Conservation (phyloP, 2,113 vertebrate genomes). For the Tringa solitaria region DNA sequence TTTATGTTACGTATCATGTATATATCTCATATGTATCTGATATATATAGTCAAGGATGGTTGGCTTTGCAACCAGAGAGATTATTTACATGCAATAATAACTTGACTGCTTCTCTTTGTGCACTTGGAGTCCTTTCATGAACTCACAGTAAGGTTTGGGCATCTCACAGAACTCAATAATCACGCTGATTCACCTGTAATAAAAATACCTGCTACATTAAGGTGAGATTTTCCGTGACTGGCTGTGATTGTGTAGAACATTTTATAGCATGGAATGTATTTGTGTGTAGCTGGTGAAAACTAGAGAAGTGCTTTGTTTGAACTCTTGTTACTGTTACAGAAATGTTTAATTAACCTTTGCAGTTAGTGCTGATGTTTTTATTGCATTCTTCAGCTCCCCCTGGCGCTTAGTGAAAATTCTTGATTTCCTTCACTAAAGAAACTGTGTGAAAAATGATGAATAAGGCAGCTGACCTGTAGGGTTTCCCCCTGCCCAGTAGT, state of each 20-base stretch:
- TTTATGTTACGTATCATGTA: neutral
- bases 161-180: neutral
- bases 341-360: constrained; percentile 43
- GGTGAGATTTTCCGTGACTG: neutral
- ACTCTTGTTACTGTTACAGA: neutral
- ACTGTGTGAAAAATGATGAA: neutral
- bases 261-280: neutral
- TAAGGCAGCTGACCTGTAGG: neutral
- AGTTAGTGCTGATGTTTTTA: constrained; percentile 10
- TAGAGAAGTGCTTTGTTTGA: neutral
- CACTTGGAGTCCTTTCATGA: neutral
- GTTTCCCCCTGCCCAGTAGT: neutral
- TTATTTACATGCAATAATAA: neutral
- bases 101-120: neutral
- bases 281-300: neutral
- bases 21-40: neutral
- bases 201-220: neutral
- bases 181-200: neutral
- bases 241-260: neutral
- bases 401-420: neutral
- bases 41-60: neutral
- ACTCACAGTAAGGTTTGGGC: neutral
- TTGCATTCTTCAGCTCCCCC: neutral
- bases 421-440: neutral
- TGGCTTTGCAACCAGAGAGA: neutral